phyloP scores from a whole-genome alignment of 2,113 vertebrate species.

The Sterrhoptilus dennistouni region DNA sequence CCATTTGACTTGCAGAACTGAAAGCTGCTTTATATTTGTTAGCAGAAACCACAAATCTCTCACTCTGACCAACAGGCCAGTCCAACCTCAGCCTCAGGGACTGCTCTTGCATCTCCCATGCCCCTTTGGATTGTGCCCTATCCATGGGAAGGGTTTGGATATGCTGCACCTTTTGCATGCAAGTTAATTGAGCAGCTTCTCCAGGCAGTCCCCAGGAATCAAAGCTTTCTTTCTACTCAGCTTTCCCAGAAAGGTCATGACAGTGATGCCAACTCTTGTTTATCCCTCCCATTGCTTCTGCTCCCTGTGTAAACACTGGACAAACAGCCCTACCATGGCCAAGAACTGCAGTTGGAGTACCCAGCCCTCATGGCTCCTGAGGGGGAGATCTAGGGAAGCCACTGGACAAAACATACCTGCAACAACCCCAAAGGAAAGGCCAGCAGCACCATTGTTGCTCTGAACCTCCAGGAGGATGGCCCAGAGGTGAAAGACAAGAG shows the following conservation, averaged over 20 bases:
- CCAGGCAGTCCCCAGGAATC: neutral
- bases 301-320: rapidly evolving
- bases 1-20: neutral
- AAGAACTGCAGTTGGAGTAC: neutral
- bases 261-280: rapidly evolving
- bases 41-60: neutral
- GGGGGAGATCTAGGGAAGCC: neutral
- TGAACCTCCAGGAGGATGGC: neutral
- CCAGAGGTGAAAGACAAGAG: neutral
- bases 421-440: neutral
- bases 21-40: neutral
- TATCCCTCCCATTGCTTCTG: neutral
- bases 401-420: neutral
- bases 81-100: neutral
- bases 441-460: rapidly evolving
- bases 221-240: neutral
- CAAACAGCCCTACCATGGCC: neutral
- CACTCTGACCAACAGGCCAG: neutral
- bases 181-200: neutral
- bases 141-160: neutral
- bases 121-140: rapidly evolving
- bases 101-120: neutral
- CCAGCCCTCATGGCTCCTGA: neutral
- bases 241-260: neutral
- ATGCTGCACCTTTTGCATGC: neutral